Percentiles rank a stretch among this genome's conserved stretches.
Conservation (phyloP, 2,888 invertebrate species). For the Cataglyphis livida region DNA sequence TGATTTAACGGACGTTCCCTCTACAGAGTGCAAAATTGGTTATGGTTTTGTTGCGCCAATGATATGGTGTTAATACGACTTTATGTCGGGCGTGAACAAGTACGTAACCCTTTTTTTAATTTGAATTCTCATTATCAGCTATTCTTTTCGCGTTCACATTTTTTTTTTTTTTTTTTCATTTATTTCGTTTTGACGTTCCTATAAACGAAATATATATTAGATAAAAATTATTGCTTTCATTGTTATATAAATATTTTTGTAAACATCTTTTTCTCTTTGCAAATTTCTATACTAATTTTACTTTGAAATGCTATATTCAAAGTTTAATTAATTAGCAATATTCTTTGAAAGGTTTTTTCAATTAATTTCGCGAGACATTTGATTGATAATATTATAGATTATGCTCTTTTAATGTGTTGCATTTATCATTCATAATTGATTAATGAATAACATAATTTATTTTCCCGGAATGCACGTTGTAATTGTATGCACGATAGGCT, state of each 20-base stretch:
- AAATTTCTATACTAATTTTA: not conserved
- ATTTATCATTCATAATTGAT: slow-evolving; percentile 16
- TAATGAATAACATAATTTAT: slow-evolving; percentile 49
- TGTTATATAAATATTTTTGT: not conserved
- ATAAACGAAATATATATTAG: not conserved
- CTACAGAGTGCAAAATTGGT: slow-evolving; percentile 60
- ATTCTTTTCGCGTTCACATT: slow-evolving; percentile 45
- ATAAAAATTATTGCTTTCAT: not conserved
- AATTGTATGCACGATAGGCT: slow-evolving; percentile 20
- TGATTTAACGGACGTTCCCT: slow-evolving; percentile 57
- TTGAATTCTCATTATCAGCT: slow-evolving; percentile 41
- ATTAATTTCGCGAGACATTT: not conserved
- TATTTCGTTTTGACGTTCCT: not conserved
- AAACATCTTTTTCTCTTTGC: not conserved
- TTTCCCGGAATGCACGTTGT: slow-evolving; percentile 47
- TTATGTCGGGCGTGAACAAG: slow-evolving; percentile 64
- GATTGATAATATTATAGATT: not conserved
- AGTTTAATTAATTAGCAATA: not conserved
- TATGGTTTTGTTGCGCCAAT: slow-evolving; percentile 68
- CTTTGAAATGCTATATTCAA: not conserved
- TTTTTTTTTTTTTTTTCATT: slow-evolving; percentile 35
- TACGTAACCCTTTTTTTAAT: slow-evolving; percentile 57
- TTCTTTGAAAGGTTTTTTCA: not conserved
- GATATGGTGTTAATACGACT: slow-evolving; percentile 67
- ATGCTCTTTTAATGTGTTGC: slow-evolving; percentile 7